Evolutionary conservation across 1,140 invertebrate species (phyloP), one percentile per base, ranked within the genome.

Genomic region (Bombyx mori): DNA sequence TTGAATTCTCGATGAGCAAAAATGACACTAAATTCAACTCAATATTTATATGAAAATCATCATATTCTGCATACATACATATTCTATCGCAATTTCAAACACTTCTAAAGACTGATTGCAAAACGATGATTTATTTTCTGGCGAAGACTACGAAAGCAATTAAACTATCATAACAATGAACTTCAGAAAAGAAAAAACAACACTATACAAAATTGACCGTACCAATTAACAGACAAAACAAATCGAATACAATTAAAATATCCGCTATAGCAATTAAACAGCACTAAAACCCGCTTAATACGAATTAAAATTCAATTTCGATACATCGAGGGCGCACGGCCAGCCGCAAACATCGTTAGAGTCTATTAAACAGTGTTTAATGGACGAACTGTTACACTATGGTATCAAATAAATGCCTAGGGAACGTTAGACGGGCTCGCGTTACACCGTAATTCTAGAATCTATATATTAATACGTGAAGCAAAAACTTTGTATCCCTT

Each of bases 381-480:
- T 69, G 65, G 67, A 71, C 63, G 66, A 35, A 62, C 60, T 68
- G 72, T 76, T 71, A 74, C 72, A 77, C 65, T 53, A 75, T 63
- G 68, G 64, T 58, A 66, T 52, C 64, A 58, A 71, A 75, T 63
- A 55, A 61, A 55, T 49, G 53, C 42, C 43, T 26, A 6, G 8
- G 42, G 42, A 18, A n/a, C 48, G 22, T 74, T 42, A 74, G 68
- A 71, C 71, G 64, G 68, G 46, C 26, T 5, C 26, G 26, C 2
- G 26, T 35, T 35, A 35, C 26, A 35, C 26, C 26, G 26, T 35
- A 35, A 2, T 35, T 35, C 26, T 35, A 5, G 26, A 35, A 35
- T 35, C 26, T 18, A 18, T 18, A 18, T 18, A 18, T 18, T 18
- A 18, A 18, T 18, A 18, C 12, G 12, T 18, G 12, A 18, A 18